Base-by-base conservation (phyloP, 2,888 invertebrate species). In the Dinocampus coccinellae region DNA sequence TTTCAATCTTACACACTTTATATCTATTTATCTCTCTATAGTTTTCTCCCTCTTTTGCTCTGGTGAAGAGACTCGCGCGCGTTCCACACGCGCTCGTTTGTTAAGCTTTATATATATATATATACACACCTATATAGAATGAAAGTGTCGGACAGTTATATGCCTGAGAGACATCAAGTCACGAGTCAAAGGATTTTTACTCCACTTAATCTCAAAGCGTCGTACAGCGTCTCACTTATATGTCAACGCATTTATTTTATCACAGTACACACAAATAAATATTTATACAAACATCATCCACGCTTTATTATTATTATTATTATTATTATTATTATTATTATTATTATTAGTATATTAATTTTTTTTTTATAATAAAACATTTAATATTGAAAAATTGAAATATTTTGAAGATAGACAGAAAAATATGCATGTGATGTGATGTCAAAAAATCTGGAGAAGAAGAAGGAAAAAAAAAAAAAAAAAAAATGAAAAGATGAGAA, bases 161-260 rank as follows among this genome's bases (percentile, higher is more conserved):
- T 61, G 70, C 64, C 68, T 73, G 72, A 73, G 16, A 47, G 6
- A 71, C 72, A 75, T 13, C 42, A 13, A 36, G 62, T 73, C 77
- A 76, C 78, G 77, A 78, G 80, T 77, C 76, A 77, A 76, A 78
- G 77, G 79, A 79, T 80, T 58, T n/a, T n/a, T 80, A 77, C 76
- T 79, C 77, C 77, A 79, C 79, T 82, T 80, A 79, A 81, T 81
- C 82, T 78, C 78, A 58, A 68, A 65, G 42, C 74, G 60, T 39
- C 70, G 47, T 22, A 66, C 68, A 47, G 47, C 39, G 16, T 61
- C 70, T 57, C 29, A 70, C 68, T 58, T 42, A 24, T 63, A 24
- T 42, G 39, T 39, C 63, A 26, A 47, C 47, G 47, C 47, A 20
- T 47, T 47, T 47, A 47, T 47, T 47, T 47, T 47, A 47, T 47